Evolutionary conservation across 1,140 invertebrate genomes (phyloP).

Genomic region (Archivesica marissinica): DNA sequence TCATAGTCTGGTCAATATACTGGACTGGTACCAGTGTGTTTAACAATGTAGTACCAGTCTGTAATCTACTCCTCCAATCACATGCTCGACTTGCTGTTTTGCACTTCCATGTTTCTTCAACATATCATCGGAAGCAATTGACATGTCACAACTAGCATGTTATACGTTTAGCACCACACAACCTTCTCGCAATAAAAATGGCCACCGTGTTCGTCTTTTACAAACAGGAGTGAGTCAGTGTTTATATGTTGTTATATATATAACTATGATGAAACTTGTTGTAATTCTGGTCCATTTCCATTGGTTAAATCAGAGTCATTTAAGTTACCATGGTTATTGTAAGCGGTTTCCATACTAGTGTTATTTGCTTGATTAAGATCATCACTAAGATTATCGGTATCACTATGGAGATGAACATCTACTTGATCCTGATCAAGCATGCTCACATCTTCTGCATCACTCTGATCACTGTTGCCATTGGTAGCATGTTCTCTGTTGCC

Average conservation of each 20-base stretch:
- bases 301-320: conserved; percentile 57
- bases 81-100: background rate
- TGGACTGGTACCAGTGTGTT: background rate
- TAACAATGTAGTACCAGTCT: background rate
- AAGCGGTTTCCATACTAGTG: conserved; percentile 63
- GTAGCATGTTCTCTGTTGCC: conserved; percentile 3
- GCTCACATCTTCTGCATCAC: conserved; percentile 50
- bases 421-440: conserved; percentile 55
- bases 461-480: conserved; percentile 34
- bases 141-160: background rate
- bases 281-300: conserved; percentile 54
- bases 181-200: background rate
- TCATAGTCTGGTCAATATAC: background rate
- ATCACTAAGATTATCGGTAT: conserved; percentile 69
- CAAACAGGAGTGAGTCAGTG: background rate
- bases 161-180: conserved; percentile 21
- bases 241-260: background rate
- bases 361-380: conserved; percentile 65
- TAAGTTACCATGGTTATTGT: conserved; percentile 16
- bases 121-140: background rate
- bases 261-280: conserved; percentile 39
- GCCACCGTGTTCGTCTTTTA: background rate
- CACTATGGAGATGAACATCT: conserved; percentile 54
- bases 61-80: background rate
- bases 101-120: background rate